Evolutionary conservation across 2,888 invertebrate genomes (phyloP).

Genomic region (Galerucella pusilla): DNA sequence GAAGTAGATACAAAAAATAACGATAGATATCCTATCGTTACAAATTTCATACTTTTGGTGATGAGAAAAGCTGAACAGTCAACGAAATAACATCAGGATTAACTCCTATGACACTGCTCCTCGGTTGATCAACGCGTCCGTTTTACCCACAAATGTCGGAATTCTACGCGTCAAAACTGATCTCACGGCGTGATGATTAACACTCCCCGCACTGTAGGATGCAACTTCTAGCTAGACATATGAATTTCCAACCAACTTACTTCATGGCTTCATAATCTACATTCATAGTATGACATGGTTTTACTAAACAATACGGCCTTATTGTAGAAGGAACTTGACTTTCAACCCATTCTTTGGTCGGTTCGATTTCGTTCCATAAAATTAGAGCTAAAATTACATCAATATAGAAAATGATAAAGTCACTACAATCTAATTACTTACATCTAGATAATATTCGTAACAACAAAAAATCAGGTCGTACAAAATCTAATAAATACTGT

Average conservation of each 20-base stretch:
- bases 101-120: too few relatives aligned
- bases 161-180: too few relatives aligned
- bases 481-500: constrained; percentile 89
- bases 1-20: too few relatives aligned
- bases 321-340: constrained; percentile 83
- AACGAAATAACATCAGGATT: too few relatives aligned
- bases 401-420: not conserved
- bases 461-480: constrained; percentile 90
- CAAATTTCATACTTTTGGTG: too few relatives aligned
- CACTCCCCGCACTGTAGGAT: too few relatives aligned
- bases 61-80: too few relatives aligned
- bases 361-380: constrained; percentile 87
- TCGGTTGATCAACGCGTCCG: too few relatives aligned
- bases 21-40: too few relatives aligned
- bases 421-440: constrained; percentile 51
- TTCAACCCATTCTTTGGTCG: constrained; percentile 86
- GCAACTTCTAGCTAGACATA: too few relatives aligned
- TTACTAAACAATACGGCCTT: constrained; percentile 80
- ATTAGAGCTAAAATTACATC: constrained; percentile 74
- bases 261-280: constrained; percentile 95
- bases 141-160: too few relatives aligned
- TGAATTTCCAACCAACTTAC: constrained; percentile 66
- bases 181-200: too few relatives aligned
- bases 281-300: constrained; percentile 73
- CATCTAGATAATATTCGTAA: constrained; percentile 83